Conservation (phyloP, 2,797 vertebrate genomes). For the Vultur gryphus region DNA sequence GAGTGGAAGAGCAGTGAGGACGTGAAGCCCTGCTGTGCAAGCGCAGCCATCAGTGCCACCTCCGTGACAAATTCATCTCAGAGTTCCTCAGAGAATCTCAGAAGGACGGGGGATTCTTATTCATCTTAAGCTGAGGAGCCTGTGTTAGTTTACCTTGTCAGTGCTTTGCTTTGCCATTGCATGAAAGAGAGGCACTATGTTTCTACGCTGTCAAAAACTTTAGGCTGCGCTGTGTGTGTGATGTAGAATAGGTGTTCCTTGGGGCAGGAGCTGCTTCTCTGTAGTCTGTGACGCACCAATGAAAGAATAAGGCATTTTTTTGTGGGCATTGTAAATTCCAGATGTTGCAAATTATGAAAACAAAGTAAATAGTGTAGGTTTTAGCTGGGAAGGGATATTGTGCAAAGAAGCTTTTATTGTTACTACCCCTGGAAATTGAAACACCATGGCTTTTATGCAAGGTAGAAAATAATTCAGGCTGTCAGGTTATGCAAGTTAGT, state of each 20-base stretch:
- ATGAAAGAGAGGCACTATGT: background rate
- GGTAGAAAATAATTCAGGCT: background rate
- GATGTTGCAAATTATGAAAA: background rate
- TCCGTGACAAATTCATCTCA: background rate
- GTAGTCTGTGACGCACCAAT: too few species aligned
- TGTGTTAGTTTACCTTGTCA: background rate
- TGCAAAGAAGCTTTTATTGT: background rate
- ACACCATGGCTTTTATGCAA: background rate
- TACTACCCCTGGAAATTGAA: background rate
- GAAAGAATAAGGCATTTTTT: background rate
- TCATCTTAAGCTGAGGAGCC: background rate
- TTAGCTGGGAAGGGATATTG: background rate
- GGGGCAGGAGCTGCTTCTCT: background rate
- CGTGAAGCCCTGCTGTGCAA: background rate
- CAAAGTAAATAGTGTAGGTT: background rate
- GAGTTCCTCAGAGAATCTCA: background rate
- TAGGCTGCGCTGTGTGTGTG: accelerated
- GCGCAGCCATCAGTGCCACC: background rate
- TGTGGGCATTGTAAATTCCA: background rate
- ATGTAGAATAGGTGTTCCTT: background rate
- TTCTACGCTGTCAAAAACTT: background rate
- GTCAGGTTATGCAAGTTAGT: background rate
- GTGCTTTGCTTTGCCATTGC: background rate
- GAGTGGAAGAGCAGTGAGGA: background rate
- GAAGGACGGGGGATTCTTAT: background rate